These are phyloP conservation scores for Drosophila grimshawi DNA, from an alignment of 1,140 invertebrate genomes.

Conservation along the genomic window DNA sequence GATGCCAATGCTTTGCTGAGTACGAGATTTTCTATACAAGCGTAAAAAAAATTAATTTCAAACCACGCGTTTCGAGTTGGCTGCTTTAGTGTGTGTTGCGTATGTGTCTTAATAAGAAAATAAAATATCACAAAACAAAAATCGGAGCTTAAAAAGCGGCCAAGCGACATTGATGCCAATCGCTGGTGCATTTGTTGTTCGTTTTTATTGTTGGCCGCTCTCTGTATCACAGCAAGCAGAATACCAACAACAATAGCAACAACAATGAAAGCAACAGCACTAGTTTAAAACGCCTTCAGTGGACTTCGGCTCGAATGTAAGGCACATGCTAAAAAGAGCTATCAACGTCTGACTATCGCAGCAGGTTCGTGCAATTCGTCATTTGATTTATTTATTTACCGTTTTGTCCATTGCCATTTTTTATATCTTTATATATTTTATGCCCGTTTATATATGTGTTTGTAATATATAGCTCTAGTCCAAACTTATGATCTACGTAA, in stretches of 20 bases:
- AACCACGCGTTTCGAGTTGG: constrained; percentile 71
- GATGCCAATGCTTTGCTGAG: constrained; percentile 60
- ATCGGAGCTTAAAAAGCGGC: constrained; percentile 65
- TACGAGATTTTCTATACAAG: constrained; percentile 56
- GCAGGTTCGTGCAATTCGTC: constrained; percentile 71
- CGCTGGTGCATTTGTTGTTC: constrained; percentile 54
- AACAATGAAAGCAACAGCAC: constrained; percentile 23
- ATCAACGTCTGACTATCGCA: constrained; percentile 57
- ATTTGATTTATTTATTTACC: constrained; percentile 64
- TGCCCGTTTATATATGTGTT: constrained; percentile 15
- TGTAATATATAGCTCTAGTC: constrained; percentile 34
- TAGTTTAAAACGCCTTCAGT: constrained; percentile 73
- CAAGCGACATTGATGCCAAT: constrained; percentile 81
- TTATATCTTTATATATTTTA: constrained; percentile 21
- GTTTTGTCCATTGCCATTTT: constrained; percentile 47
- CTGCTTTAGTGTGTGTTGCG: constrained; percentile 27
- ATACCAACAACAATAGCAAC: constrained; percentile 6
- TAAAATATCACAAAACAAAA: constrained; percentile 43
- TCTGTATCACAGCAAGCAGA: constrained; percentile 51
- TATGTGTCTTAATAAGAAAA: constrained; percentile 42
- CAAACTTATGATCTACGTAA: constrained; percentile 14
- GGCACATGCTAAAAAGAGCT: constrained; percentile 64
- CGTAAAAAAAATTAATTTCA: constrained; percentile 26
- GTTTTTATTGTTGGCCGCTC: constrained; percentile 39
- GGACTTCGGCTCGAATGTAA: constrained; percentile 44